Evolutionary conservation across 2,113 vertebrate species (phyloP).

Genomic region (Nasalis larvatus): DNA sequence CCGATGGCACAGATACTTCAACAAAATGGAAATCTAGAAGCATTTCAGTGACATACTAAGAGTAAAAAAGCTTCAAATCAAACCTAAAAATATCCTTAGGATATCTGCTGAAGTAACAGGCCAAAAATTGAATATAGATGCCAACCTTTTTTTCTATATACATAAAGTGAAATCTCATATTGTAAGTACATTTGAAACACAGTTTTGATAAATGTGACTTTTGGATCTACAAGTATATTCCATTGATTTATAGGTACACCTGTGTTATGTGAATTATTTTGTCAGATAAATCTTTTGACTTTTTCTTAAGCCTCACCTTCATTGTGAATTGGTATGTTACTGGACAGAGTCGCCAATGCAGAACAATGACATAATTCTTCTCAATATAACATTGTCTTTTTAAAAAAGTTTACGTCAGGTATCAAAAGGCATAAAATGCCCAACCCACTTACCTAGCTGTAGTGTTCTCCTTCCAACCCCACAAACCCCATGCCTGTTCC

Average conservation of each 20-base stretch:
- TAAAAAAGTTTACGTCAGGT: not conserved
- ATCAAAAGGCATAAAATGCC: not conserved
- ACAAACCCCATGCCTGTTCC: not conserved
- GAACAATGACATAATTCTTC: not conserved
- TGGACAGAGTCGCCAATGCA: not conserved
- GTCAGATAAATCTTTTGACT: not conserved
- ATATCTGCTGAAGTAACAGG: not conserved
- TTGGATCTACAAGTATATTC: not conserved
- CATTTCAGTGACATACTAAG: not conserved
- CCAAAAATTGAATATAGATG: not conserved
- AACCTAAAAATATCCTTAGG: slow-evolving; percentile 1
- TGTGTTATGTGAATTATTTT: not conserved
- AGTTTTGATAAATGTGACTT: not conserved
- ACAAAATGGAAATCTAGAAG: not conserved
- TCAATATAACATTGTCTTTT: not conserved
- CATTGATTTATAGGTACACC: not conserved
- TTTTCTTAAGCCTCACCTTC: not conserved
- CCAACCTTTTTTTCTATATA: not conserved
- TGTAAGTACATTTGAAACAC: not conserved
- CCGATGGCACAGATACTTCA: not conserved
- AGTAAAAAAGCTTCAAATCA: not conserved
- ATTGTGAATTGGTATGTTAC: not conserved
- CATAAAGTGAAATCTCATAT: not conserved
- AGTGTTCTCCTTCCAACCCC: not conserved
- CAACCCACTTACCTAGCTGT: not conserved